A percentile compares a stretch with the other conserved stretches of the same genome.
These are phyloP conservation scores for Falcunculus frontatus DNA, from an alignment of 2,113 vertebrate species.

Conservation along the genomic window DNA sequence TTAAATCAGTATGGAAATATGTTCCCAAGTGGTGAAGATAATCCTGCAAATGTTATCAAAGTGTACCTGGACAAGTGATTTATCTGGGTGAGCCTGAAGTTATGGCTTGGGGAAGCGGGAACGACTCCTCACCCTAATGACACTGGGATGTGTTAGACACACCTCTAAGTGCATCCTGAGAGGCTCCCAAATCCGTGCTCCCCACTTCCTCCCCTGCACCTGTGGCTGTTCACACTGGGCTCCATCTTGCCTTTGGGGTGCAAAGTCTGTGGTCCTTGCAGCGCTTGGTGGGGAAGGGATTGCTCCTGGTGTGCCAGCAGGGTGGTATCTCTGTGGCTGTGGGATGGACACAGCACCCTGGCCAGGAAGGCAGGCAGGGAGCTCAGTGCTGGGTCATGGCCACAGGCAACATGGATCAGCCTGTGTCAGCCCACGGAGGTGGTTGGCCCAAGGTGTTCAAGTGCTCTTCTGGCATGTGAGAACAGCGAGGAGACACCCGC, in stretches of 20 bases:
- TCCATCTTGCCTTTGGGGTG: not conserved
- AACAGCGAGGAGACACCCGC: not conserved
- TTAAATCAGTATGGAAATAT: slow-evolving; percentile 40
- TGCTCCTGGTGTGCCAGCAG: not conserved
- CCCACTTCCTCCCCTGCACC: not conserved
- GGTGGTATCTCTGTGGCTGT: not conserved
- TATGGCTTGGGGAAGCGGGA: not conserved
- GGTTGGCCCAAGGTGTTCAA: not conserved
- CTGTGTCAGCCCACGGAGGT: accelerated
- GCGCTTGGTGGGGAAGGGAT: accelerated
- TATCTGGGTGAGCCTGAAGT: not conserved
- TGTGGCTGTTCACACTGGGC: not conserved
- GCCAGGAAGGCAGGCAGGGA: not conserved
- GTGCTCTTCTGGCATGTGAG: not conserved
- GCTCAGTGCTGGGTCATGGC: accelerated
- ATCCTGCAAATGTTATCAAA: slow-evolving; percentile 34
- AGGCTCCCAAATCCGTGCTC: not conserved
- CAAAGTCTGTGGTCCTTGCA: not conserved
- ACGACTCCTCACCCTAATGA: not conserved
- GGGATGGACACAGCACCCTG: not conserved
- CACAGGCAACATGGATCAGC: accelerated
- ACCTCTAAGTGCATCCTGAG: not conserved
- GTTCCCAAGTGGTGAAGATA: slow-evolving; percentile 12
- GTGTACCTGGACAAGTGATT: not conserved
- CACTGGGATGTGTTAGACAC: not conserved